A percentile compares a stretch with the other conserved stretches of the same genome.
These are phyloP conservation scores for Labeo calbasu DNA, from an alignment of 2,797 vertebrate species.

Conservation along the genomic window DNA sequence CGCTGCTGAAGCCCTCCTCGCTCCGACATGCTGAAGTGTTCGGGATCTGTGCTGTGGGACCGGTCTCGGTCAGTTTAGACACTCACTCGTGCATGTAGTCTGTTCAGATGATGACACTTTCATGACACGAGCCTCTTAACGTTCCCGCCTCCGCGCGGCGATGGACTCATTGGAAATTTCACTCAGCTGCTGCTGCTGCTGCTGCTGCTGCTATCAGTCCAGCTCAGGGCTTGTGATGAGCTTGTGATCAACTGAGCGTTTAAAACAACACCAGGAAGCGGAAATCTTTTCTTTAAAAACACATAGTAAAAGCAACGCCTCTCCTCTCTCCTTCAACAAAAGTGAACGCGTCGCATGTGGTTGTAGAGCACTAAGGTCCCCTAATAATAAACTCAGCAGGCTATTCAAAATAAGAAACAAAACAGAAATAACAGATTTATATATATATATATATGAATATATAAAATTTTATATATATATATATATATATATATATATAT, in stretches of 20 bases:
- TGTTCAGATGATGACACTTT: background rate
- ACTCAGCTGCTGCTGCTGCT: background rate
- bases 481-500: too few species aligned
- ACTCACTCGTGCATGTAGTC: background rate
- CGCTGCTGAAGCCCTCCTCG: slow-evolving; percentile 65
- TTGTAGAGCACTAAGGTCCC: background rate
- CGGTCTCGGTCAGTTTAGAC: slow-evolving; percentile 15
- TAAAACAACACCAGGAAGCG: slow-evolving; percentile 45
- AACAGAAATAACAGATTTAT: too few species aligned
- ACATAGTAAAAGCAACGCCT: slow-evolving; percentile 42
- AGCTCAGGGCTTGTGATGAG: background rate
- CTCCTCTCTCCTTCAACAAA: slow-evolving; percentile 8
- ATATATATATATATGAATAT: too few species aligned
- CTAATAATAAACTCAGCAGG: background rate
- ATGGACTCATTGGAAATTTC: background rate
- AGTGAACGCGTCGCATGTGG: background rate
- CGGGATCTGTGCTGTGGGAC: background rate
- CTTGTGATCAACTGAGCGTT: slow-evolving; percentile 36
- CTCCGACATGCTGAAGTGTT: slow-evolving; percentile 58
- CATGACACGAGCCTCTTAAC: slow-evolving; percentile 10
- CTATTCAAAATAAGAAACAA: too few species aligned
- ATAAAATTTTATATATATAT: too few species aligned
- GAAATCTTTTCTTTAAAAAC: slow-evolving; percentile 33
- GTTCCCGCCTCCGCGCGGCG: slow-evolving; percentile 27
- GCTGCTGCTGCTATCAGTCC: background rate